phyloP scores from a whole-genome alignment of 2,797 vertebrate genomes.

The Molossus molossus region DNA sequence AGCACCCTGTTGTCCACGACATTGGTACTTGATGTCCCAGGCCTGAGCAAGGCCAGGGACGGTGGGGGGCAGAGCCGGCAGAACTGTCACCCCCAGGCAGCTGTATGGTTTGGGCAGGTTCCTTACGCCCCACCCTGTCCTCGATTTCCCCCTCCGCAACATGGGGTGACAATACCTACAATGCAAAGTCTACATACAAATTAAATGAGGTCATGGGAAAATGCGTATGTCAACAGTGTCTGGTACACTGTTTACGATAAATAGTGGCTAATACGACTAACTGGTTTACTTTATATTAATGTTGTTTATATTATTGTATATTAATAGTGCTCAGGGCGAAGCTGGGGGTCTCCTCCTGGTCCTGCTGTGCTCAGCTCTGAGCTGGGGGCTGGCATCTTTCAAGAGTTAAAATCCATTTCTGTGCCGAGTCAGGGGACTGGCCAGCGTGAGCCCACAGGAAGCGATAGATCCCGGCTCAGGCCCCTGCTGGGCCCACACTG shows the following conservation, averaged over 20 bases:
- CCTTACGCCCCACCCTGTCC: not conserved
- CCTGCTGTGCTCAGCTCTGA: not conserved
- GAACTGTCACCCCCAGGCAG: not conserved
- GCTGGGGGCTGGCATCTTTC: not conserved
- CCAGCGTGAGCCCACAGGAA: not conserved
- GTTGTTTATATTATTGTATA: not conserved
- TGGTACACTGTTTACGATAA: accelerated
- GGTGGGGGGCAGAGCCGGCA: not conserved
- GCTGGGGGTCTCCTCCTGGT: not conserved
- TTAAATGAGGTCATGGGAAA: too few relatives aligned
- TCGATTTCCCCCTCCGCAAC: not conserved
- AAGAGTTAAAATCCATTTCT: not conserved
- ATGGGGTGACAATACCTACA: not conserved
- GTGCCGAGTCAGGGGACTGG: not conserved
- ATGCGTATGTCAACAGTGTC: not conserved
- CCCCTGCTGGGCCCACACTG: not conserved
- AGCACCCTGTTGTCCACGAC: not conserved
- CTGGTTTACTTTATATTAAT: too few relatives aligned
- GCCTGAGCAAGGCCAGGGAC: not conserved
- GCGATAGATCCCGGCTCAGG: not conserved
- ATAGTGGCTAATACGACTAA: accelerated
- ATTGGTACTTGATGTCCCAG: accelerated
- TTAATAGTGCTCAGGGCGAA: not conserved
- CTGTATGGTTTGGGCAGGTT: too few relatives aligned
- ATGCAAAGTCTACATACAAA: not conserved